Percentiles rank a stretch among this genome's conserved stretches.
Evolutionary conservation across 2,113 vertebrate genomes (phyloP).

Genomic region (Beaufortia kweichowensis): DNA sequence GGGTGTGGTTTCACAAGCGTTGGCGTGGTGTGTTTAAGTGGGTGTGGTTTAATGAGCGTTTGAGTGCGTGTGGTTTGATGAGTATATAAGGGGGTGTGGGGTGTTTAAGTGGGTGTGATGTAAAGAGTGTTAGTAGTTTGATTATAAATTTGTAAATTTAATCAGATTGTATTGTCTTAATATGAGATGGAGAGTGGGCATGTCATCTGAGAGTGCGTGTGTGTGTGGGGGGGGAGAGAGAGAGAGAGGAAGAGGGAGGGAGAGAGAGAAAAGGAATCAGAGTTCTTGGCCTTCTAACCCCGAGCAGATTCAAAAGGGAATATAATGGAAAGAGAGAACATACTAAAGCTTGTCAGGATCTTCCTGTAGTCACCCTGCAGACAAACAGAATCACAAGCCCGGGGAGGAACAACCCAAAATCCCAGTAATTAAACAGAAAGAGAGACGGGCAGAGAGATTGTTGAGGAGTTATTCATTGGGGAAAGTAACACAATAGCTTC

Average conservation of each 20-base stretch:
- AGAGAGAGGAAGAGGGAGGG: too few relatives aligned
- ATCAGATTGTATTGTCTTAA: too few relatives aligned
- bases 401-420: constrained; percentile 64
- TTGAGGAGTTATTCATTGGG: constrained; percentile 7
- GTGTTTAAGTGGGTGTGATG: not conserved
- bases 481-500: constrained; percentile 29
- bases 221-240: too few relatives aligned
- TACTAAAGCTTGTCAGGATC: not conserved
- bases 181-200: too few relatives aligned
- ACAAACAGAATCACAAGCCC: constrained; percentile 56
- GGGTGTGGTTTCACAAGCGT: not conserved
- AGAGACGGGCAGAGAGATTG: constrained; percentile 40
- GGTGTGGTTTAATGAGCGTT: not conserved
- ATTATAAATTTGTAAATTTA: too few relatives aligned
- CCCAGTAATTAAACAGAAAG: constrained; percentile 74
- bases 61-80: not conserved
- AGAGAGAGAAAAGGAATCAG: not conserved
- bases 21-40: constrained; percentile 27
- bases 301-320: not conserved
- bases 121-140: not conserved
- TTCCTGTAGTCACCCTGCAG: constrained; percentile 40
- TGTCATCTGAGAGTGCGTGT: not conserved
- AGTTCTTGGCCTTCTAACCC: constrained; percentile 8
- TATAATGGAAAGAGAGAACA: not conserved
- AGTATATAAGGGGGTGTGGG: not conserved